Conservation (phyloP, 2,797 vertebrate genomes). For the Catamblyrhynchus diadema region DNA sequence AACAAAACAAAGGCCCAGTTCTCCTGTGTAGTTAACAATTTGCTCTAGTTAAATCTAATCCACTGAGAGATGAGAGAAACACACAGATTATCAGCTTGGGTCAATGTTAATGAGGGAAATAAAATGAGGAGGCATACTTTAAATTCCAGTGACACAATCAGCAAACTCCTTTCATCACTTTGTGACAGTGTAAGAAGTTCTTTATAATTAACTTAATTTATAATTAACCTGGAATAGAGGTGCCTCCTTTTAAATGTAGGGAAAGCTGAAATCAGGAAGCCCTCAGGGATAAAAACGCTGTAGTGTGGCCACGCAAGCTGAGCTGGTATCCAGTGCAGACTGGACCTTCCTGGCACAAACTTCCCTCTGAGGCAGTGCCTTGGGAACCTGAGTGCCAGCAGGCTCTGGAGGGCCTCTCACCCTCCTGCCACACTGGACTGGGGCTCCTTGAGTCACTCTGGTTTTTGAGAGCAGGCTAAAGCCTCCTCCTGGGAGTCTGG, state of each 20-base stretch:
- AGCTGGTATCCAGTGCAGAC: background rate
- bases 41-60: constrained; percentile 10
- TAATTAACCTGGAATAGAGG: constrained; percentile 12
- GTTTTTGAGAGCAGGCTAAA: background rate
- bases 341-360: background rate
- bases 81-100: background rate
- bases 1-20: background rate
- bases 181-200: background rate
- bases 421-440: background rate
- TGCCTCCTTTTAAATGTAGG: background rate
- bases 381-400: background rate
- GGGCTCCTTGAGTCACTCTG: background rate
- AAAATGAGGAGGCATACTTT: constrained; percentile 10
- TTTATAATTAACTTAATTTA: constrained; percentile 35
- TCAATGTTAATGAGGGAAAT: constrained; percentile 24
- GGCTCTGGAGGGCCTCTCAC: background rate
- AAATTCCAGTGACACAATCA: constrained; percentile 8
- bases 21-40: background rate
- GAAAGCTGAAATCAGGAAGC: background rate
- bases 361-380: background rate
- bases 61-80: background rate
- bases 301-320: background rate
- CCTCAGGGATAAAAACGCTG: background rate
- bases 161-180: constrained; percentile 13
- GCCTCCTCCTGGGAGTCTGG: background rate